Evolutionary conservation across 2,888 invertebrate genomes (phyloP).

Genomic region (Meta bourneti): DNA sequence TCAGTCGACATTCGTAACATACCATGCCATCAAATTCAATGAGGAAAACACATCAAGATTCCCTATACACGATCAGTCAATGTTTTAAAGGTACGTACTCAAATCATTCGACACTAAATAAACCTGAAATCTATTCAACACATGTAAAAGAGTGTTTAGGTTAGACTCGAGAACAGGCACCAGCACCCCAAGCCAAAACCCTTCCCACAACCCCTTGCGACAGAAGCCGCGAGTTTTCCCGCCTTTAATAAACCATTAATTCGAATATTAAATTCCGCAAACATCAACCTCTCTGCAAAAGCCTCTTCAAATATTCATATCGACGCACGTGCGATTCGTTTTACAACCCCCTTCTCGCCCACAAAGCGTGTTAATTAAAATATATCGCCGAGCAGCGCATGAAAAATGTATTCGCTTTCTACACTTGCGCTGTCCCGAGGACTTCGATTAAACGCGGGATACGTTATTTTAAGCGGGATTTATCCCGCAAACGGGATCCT

Average conservation of each 20-base stretch:
- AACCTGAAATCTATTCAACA: too few species aligned
- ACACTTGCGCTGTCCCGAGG: constrained; percentile 22
- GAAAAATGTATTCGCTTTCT: constrained; percentile 71
- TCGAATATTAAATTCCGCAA: constrained; percentile 75
- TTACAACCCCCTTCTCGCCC: constrained; percentile 40
- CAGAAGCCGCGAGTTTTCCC: constrained; percentile 10
- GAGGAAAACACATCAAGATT: too few species aligned
- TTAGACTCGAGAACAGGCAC: too few species aligned
- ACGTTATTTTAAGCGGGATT: constrained; percentile 70
- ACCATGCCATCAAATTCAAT: too few species aligned
- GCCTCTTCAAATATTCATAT: constrained; percentile 72
- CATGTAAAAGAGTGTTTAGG: too few species aligned
- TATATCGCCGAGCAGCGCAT: constrained; percentile 68
- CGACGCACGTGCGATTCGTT: constrained; percentile 36
- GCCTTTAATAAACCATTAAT: constrained; percentile 76
- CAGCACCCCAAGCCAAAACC: background rate
- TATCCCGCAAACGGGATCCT: constrained; percentile 43
- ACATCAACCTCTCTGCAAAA: constrained; percentile 16
- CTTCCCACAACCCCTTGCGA: constrained; percentile 31
- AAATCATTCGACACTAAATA: too few species aligned
- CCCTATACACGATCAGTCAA: too few species aligned
- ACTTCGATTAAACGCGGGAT: constrained; percentile 54
- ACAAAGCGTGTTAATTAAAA: constrained; percentile 70
- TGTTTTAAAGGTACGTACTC: too few species aligned
- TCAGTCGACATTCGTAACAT: too few species aligned